These are phyloP conservation scores for Onchidella celtica DNA, from an alignment of 2,888 invertebrate genomes.

Conservation along the genomic window DNA sequence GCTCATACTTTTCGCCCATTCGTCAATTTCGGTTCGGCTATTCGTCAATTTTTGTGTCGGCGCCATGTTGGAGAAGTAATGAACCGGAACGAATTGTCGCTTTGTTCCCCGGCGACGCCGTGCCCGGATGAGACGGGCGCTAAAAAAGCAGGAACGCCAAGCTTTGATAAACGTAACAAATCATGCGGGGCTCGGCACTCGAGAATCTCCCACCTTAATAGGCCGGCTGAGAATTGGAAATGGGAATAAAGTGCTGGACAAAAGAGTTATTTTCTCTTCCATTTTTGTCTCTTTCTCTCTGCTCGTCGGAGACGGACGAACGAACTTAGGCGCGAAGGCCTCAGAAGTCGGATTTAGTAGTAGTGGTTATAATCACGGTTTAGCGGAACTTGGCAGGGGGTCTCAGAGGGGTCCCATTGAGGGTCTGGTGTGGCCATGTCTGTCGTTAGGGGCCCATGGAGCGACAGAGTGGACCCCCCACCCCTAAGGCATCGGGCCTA, in stretches of 20 bases:
- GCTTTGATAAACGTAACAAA: constrained; percentile 41
- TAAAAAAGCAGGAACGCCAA: constrained; percentile 36
- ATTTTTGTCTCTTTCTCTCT: constrained; percentile 6
- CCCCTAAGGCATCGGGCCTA: background rate
- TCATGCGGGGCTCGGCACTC: constrained; percentile 33
- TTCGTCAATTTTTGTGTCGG: constrained; percentile 37
- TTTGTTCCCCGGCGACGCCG: constrained; percentile 40
- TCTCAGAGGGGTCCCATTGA: background rate
- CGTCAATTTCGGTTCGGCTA: constrained; percentile 28
- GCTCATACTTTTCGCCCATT: constrained; percentile 14
- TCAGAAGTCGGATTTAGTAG: constrained; percentile 32
- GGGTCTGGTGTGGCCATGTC: background rate
- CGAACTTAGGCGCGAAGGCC: constrained; percentile 3
- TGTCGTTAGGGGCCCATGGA: background rate
- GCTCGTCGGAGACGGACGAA: constrained; percentile 10
- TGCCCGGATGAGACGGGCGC: constrained; percentile 35
- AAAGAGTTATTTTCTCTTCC: constrained; percentile 14
- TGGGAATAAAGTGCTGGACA: constrained; percentile 40
- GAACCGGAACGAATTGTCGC: constrained; percentile 48
- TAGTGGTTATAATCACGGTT: constrained; percentile 25
- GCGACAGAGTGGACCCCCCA: background rate
- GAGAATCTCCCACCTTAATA: constrained; percentile 32
- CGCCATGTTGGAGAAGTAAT: constrained; percentile 46
- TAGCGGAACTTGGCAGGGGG: constrained; percentile 1
- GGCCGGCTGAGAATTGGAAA: constrained; percentile 18